Evolutionary conservation across 2,113 vertebrate species (phyloP), one percentile per base, ranked within the genome.

Genomic region (Sebastes schlegelii): DNA sequence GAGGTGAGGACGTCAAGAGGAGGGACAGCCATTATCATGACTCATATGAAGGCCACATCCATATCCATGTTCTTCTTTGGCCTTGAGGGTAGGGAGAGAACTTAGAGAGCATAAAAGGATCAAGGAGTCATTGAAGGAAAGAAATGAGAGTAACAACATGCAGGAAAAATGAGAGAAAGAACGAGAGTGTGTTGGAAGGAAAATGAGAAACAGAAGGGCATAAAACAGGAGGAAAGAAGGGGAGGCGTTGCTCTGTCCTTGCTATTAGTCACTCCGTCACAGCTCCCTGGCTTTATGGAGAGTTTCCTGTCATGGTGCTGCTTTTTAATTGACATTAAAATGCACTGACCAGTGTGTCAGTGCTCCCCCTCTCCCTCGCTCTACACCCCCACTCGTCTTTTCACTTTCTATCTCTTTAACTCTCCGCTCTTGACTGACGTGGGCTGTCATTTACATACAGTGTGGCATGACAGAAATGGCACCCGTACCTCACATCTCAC

Each of bases 261-360:
- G 70, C 86, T 71, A 77, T 90, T 88, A 88, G 79, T 80, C 79
- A 72, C 87, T 83, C 64, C 23, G 89, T 93, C 92, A 93, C 84
- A 86, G 92, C 83, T 83, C 74, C 72, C 58, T 85, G 74, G 84
- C 86, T 94, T 95, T 92, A 94, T 94, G 80, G 90, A 70, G 87
- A 83, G 77, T 81, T 91, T 86, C 85, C 90, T 88, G 91, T 93
- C 94, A 94, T 80, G 91, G 79, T 94, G 63, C 82, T 92, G 93
- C 77, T 84, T 92, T 86, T 92, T 95, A 95, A 95, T 93, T 91
- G 92, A 90, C 92, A 94, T 89, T 94, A 93, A 93, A 91, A 88
- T 68, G 85, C 85, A 83, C 74, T 90, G 92, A 88, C 88, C 87
- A 86, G 85, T 84, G 83, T 91, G 88, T 87, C 79, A 82, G 67